Conservation (phyloP, 2,888 invertebrate species). For the Coenonympha glycerion region DNA sequence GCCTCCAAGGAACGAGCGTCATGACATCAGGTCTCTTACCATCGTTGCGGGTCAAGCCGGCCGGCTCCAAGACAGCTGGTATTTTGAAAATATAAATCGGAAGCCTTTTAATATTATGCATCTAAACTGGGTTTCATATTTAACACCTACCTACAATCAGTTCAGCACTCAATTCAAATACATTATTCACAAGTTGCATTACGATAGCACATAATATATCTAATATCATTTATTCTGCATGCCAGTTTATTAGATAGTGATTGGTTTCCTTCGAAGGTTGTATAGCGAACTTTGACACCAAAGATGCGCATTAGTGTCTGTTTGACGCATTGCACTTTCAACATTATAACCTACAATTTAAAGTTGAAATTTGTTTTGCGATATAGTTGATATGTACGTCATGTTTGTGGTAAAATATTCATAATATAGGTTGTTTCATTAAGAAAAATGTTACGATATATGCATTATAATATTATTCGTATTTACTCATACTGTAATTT, state of each 20-base stretch:
- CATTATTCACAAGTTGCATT: constrained; percentile 40
- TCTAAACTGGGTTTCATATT: not conserved
- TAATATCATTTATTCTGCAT: constrained; percentile 51
- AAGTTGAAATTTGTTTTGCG: constrained; percentile 1
- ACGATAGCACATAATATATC: too few relatives aligned
- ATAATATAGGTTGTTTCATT: constrained; percentile 20
- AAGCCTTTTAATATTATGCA: not conserved
- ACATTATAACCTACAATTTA: constrained; percentile 1
- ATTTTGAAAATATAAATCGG: too few relatives aligned
- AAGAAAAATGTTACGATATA: constrained; percentile 25
- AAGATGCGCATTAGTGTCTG: constrained; percentile 19
- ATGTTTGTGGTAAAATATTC: constrained; percentile 24
- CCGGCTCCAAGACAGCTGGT: too few relatives aligned
- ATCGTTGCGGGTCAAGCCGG: too few relatives aligned
- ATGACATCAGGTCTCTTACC: too few relatives aligned
- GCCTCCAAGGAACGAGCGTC: too few relatives aligned
- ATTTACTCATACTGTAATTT: constrained; percentile 17
- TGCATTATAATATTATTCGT: too few relatives aligned
- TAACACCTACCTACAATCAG: not conserved
- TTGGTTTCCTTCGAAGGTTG: constrained; percentile 62
- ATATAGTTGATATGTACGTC: not conserved
- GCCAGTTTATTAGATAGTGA: constrained; percentile 64
- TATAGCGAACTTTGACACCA: constrained; percentile 60
- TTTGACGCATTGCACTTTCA: not conserved
- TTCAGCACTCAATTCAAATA: constrained; percentile 21